These are phyloP conservation scores for Bergia puertoricense DNA, from an alignment of 92 coral and sea anemone genomes.

Conservation along the genomic window DNA sequence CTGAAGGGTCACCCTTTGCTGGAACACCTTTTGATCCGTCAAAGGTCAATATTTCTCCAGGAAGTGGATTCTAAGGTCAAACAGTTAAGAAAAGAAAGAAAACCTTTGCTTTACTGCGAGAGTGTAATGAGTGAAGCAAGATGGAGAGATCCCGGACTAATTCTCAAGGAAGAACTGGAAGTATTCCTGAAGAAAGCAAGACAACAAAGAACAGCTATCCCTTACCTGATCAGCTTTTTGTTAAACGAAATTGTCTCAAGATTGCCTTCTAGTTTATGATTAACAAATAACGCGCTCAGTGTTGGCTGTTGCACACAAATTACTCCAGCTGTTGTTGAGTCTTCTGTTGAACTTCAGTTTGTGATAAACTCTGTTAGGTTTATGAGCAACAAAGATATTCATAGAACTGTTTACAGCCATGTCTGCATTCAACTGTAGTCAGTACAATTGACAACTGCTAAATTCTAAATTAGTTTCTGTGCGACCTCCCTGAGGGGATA, in stretches of 20 bases:
- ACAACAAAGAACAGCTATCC: neutral
- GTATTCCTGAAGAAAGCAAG: neutral
- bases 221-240: neutral
- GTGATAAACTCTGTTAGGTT: neutral
- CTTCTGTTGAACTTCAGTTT: neutral
- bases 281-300: neutral
- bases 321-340: no score
- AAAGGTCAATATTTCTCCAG: constrained; percentile 88
- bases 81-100: neutral
- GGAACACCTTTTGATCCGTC: constrained; percentile 99
- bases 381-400: neutral
- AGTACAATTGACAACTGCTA: no score
- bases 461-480: no score
- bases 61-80: constrained; percentile 52
- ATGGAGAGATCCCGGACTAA: neutral
- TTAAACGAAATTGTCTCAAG: neutral
- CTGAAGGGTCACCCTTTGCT: constrained; percentile 98
- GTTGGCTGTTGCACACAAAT: neutral
- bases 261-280: neutral
- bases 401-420: neutral
- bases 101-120: neutral
- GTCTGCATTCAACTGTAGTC: neutral
- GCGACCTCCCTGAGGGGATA: no score
- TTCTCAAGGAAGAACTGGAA: neutral
- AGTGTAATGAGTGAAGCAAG: no score